phyloP scores from a whole-genome alignment of 23 tunicate genomes.

The Pegea sp. region DNA sequence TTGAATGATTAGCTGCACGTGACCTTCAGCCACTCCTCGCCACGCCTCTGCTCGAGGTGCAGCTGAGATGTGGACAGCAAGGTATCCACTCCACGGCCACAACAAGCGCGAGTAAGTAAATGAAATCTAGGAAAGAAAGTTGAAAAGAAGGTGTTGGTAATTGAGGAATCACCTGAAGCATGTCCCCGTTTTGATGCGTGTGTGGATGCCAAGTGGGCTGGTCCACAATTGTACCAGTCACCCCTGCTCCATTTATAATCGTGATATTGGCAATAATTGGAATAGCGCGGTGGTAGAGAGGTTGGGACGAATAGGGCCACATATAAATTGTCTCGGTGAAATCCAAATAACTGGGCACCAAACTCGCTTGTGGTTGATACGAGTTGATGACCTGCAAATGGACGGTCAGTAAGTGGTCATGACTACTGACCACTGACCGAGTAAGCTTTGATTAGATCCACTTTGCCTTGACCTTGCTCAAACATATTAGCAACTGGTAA shows the following conservation, averaged over 20 bases:
- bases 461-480: constrained; percentile 92
- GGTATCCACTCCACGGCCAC: constrained; percentile 98
- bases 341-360: constrained; percentile 75
- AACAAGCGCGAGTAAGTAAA: constrained; percentile 55
- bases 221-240: constrained; percentile 42
- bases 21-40: constrained; percentile 86
- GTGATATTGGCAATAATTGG: constrained; percentile 80
- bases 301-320: constrained; percentile 99
- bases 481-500: constrained; percentile 68
- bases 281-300: constrained; percentile 64
- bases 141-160: no score
- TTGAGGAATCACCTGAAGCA: constrained; percentile 60
- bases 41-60: constrained; percentile 35
- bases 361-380: constrained; percentile 80
- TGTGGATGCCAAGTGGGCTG: constrained; percentile 62
- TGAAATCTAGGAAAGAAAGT: constrained; percentile 27
- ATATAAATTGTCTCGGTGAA: constrained; percentile 92
- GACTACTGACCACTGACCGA: constrained; percentile 8
- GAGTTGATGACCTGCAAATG: constrained; percentile 41
- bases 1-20: constrained; percentile 48
- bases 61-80: constrained; percentile 62
- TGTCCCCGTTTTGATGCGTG: constrained; percentile 26
- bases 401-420: no score
- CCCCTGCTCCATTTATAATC: constrained; percentile 83
- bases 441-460: constrained; percentile 71